Base-by-base conservation (phyloP, 2,113 vertebrate genomes). In the Podarcis muralis region DNA sequence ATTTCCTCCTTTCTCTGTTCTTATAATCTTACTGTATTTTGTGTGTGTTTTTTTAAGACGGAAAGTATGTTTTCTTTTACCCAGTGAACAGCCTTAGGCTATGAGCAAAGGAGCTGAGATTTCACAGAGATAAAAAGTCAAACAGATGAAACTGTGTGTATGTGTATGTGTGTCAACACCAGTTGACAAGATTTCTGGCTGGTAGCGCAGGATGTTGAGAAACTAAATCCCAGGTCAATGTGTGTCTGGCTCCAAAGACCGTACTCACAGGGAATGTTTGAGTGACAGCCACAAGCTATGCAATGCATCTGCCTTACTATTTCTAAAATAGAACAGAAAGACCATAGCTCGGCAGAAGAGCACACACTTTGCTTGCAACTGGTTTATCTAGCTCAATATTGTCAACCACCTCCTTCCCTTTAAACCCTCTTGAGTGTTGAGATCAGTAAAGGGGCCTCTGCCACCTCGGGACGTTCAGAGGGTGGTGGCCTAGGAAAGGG, bases 91-190 rank as follows among this genome's bases (percentile, higher is more conserved):
- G 59, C 92, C 90, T 86, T 32, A 35, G 89, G 86, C 83, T 66
- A 88, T 0, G 1, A 85, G 75, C n/a, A 0, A 2, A 59, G 9
- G 37, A 89, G 57, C 7, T 83, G 88, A 94, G 92, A 93, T 95
- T 93, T 95, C 80, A 77, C 53, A 66, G 87, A 92, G 92, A 95
- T 94, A 84, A 89, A 94, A 91, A 76, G 5, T 23, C 86, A 83
- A 92, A 43, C 27, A 91, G 84, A 84, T 93, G 91, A 87, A 96
- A 92, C 92, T 88, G 88, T 30, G 84, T 93, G 89, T 89, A 90
- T 48, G 48, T 48, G 48, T 48, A 53, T 53, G 48, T 53, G 48
- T 53, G 9, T 53, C 48, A 53, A 53, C 48, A 53, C 91, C 87
- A 88, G 86, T 53, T 89, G 93, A 93, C 87, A 88, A 40, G 90